These are phyloP conservation scores for Chlorops oryzae DNA, from an alignment of 1,140 invertebrate genomes.

Conservation along the genomic window DNA sequence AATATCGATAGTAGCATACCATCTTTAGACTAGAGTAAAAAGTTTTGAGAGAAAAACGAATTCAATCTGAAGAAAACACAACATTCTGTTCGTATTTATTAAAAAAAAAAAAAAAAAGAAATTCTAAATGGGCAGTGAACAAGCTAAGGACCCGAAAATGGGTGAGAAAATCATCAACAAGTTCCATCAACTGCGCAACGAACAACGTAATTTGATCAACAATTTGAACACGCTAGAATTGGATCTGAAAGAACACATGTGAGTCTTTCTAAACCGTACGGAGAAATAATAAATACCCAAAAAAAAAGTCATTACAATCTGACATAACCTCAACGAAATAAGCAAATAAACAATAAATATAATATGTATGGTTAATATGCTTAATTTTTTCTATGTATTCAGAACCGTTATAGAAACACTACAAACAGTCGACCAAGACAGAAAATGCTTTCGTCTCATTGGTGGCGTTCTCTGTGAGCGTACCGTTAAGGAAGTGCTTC, in stretches of 20 bases:
- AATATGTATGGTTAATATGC: background rate
- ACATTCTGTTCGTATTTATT: no score
- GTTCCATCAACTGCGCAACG: conserved; percentile 79
- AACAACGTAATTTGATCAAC: conserved; percentile 75
- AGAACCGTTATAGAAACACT: conserved; percentile 93
- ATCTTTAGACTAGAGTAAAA: no score
- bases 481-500: conserved; percentile 86
- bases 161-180: conserved; percentile 77
- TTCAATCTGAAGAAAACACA: no score
- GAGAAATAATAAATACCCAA: no score
- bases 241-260: conserved; percentile 94
- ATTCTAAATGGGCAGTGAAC: conserved; percentile 49
- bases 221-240: conserved; percentile 89
- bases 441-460: conserved; percentile 90
- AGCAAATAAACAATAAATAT: background rate
- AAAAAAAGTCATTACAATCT: conserved; percentile 11
- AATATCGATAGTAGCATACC: no score
- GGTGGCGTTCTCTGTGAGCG: conserved; percentile 90
- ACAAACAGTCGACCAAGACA: conserved; percentile 72
- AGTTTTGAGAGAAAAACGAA: no score
- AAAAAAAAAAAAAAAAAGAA: no score
- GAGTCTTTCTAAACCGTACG: conserved; percentile 48
- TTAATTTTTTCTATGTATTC: conserved; percentile 35
- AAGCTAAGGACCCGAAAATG: conserved; percentile 45
- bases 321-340: conserved; percentile 16